Conservation (phyloP, 2,888 invertebrate species). For the Campoletis raptor region DNA sequence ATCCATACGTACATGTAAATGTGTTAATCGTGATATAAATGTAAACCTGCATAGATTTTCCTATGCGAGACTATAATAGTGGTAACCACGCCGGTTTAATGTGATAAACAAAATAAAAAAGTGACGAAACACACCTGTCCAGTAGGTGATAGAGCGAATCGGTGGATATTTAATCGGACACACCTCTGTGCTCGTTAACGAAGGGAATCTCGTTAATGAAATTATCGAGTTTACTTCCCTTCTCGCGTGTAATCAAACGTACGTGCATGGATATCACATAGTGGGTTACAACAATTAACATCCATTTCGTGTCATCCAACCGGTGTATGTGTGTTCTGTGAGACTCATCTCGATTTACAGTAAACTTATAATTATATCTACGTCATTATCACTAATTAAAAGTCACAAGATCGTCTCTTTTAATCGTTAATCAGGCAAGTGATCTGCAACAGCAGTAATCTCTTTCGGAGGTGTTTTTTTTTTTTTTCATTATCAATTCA, state of each 20-base stretch:
- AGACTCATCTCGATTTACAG: background rate
- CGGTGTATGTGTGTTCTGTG: background rate
- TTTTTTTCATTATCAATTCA: background rate
- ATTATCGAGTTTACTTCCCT: slow-evolving; percentile 42
- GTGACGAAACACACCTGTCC: slow-evolving; percentile 49
- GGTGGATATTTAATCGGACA: slow-evolving; percentile 48
- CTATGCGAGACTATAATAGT: background rate
- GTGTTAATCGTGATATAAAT: background rate
- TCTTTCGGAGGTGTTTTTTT: background rate
- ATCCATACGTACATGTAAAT: background rate
- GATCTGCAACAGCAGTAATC: background rate
- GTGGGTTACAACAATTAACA: slow-evolving; percentile 3
- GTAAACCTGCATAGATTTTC: background rate
- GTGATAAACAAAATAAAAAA: slow-evolving; percentile 27
- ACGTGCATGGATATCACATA: slow-evolving; percentile 13
- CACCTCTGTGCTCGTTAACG: slow-evolving; percentile 43
- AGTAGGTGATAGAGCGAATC: slow-evolving; percentile 17
- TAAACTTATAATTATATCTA: background rate
- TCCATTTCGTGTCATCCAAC: slow-evolving; percentile 2
- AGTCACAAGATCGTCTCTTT: background rate
- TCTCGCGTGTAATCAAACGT: slow-evolving; percentile 47
- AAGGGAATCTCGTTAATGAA: slow-evolving; percentile 62
- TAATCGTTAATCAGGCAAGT: background rate
- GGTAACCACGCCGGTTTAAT: slow-evolving; percentile 18
- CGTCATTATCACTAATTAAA: background rate